A percentile compares a stretch with the other conserved stretches of the same genome.
Evolutionary conservation across 2,797 vertebrate genomes (phyloP).

Genomic region (Zenarchopterus dispar): DNA sequence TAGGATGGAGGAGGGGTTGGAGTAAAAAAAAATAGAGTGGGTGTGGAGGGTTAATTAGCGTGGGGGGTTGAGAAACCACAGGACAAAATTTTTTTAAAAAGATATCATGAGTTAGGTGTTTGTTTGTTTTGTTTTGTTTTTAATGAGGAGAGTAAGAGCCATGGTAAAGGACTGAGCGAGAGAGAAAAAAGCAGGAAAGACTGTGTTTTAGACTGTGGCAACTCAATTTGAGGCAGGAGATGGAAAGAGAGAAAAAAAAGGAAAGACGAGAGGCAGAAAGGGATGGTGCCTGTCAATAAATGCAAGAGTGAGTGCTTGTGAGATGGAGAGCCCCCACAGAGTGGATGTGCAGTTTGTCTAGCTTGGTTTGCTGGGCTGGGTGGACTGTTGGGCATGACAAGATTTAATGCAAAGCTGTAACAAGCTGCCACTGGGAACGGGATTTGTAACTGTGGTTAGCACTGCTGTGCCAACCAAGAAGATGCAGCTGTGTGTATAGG

Average conservation of each 20-base stretch:
- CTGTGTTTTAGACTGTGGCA: constrained; percentile 34
- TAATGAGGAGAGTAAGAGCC: constrained; percentile 2
- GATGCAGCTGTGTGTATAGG: not conserved
- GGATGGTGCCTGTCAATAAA: constrained; percentile 46
- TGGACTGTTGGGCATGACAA: constrained; percentile 32
- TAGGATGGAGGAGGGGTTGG: constrained; percentile 1
- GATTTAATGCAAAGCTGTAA: constrained; percentile 58
- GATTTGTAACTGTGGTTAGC: constrained; percentile 36
- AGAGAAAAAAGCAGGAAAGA: constrained; percentile 9
- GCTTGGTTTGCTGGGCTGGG: constrained; percentile 26
- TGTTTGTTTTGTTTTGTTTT: no score
- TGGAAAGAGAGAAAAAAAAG: constrained; percentile 1
- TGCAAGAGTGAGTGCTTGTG: constrained; percentile 34
- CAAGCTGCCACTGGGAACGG: constrained; percentile 22
- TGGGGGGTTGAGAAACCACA: constrained; percentile 4
- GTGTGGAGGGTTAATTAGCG: constrained; percentile 48
- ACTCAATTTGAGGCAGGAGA: constrained; percentile 35
- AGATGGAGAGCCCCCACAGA: constrained; percentile 10
- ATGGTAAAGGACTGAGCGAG: constrained; percentile 37
- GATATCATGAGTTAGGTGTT: not conserved
- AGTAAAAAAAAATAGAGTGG: constrained; percentile 14
- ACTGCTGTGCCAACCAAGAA: constrained; percentile 16
- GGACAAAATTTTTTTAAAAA: not conserved
- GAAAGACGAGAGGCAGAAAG: constrained; percentile 15
- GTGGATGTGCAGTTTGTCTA: constrained; percentile 30